Base-by-base conservation (phyloP, 2,113 vertebrate genomes). In the Podocnemis expansa region DNA sequence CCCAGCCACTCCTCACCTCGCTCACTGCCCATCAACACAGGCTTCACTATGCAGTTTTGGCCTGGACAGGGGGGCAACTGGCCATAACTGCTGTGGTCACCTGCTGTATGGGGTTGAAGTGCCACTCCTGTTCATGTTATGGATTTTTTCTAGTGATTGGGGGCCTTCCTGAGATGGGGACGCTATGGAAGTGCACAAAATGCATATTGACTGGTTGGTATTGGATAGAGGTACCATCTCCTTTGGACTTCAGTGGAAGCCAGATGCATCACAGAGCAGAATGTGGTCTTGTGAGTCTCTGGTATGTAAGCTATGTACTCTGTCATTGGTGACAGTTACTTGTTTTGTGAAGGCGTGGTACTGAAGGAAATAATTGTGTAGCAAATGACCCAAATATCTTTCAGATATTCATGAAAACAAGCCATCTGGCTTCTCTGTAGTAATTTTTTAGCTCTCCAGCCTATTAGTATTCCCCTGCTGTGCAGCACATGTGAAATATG, bases 401-500 rank as follows among this genome's bases (percentile, higher is more conserved):
- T 93, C 45, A 90, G 91, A 89, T 96, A 80, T 90, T 89, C 93
- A 92, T 63, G 80, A 96, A 89, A 91, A 82, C 84, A 94, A 91
- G 45, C 95, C 93, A 94, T 91, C 94, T 97, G 94, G 89, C 84
- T 97, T 95, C 93, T 88, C 92, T 45, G 78, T 79, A 63, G 85
- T 47, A 80, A 85, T 95, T 91, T 89, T 85, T 85, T 93, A 96
- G 70, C 89, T 95, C 67, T 90, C 91, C 88, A 94, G 91, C 87
- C 91, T 87, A 80, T 96, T 89, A 58, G 56, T 79, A 83, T 96
- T 97, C 91, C 89, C 90, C 94, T 89, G 84, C 96, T 96, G 89
- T 78, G 91, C 86, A 93, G 96, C 86, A 90, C 82, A 95, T 49
- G 82, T 82, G 70, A 90, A 96, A 96, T 96, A 93, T 97, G 94